These are phyloP conservation scores for Liodrosophila aerea DNA, from an alignment of 2,888 invertebrate species.

Conservation along the genomic window DNA sequence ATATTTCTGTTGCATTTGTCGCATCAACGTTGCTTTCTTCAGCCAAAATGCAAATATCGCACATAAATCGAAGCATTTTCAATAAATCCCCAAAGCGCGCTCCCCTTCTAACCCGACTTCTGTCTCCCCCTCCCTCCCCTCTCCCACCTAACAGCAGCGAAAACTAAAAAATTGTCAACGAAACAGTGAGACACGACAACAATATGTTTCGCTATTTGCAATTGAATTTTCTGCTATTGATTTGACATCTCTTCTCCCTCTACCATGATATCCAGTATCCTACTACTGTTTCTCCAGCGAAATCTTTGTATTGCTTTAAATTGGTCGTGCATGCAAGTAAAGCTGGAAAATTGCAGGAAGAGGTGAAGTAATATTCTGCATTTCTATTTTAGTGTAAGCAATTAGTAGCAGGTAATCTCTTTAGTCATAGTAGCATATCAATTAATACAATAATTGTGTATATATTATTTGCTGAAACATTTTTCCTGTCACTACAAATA, in stretches of 20 bases:
- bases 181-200: conserved; percentile 59
- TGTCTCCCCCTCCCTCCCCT: neutral
- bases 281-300: no score
- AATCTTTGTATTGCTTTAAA: neutral
- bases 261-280: neutral
- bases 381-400: no score
- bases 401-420: no score
- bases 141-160: conserved; percentile 7
- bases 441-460: no score
- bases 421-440: no score
- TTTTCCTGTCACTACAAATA: no score
- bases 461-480: no score
- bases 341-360: no score
- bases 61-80: conserved; percentile 73
- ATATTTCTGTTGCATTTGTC: conserved; percentile 57
- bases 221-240: conserved; percentile 66
- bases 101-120: neutral
- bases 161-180: conserved; percentile 61
- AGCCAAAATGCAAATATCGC: conserved; percentile 70
- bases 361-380: no score
- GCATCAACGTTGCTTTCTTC: conserved; percentile 44
- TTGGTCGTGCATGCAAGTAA: no score
- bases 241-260: conserved; percentile 34
- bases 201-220: conserved; percentile 67
- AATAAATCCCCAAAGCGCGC: conserved; percentile 60